Base-by-base conservation (phyloP, 2,888 invertebrate species). In the Asteroscopus sphinx region DNA sequence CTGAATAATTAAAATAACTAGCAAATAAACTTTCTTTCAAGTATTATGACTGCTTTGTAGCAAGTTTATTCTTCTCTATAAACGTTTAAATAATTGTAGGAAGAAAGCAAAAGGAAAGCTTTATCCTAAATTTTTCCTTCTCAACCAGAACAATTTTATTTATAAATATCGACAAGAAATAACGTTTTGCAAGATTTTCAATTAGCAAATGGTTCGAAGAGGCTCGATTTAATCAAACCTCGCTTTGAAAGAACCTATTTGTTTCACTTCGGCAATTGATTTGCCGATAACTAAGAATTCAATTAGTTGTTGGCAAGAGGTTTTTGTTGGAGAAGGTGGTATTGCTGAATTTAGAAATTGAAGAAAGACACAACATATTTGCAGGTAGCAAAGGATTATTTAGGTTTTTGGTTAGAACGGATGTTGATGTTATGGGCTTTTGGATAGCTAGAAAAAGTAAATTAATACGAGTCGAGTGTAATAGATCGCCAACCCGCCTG, bases 161-260 rank as follows among this genome's bases (percentile, higher is more conserved):
- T 47, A 51, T 49, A 58, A 61, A 58, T 48, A 56, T 26, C 28
- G 13, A 44, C 28, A 59, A 55, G 44, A 48, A 54, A 56, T 63
- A 44, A 45, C 11, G 40, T 45, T 64, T 67, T 59, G 45, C 56
- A 48, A 74, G 66, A 81, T 75, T 78, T 79, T 65, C 79, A 83
- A 83, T 83, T 83, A 81, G 76, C 59, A 81, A 83, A 82, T 82
- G 79, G 74, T 53, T 67, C 58, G 58, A 70, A 77, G 79, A 65
- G 62, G 71, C 36, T 79, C 67, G 62, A 75, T 81, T 80, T 72
- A 79, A 77, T 79, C 62, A 76, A 75, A 75, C 67, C 70, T 58
- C 52, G 55, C 71, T 77, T 62, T 65, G 55, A 64, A 66, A 66
- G 58, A 46, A 42, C 49, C 63, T 68, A 74, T 73, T 76, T 73